Percentiles rank a stretch among this genome's conserved stretches.
Evolutionary conservation across 2,888 invertebrate genomes (phyloP).

Genomic region (Sarcophaga rosellei): DNA sequence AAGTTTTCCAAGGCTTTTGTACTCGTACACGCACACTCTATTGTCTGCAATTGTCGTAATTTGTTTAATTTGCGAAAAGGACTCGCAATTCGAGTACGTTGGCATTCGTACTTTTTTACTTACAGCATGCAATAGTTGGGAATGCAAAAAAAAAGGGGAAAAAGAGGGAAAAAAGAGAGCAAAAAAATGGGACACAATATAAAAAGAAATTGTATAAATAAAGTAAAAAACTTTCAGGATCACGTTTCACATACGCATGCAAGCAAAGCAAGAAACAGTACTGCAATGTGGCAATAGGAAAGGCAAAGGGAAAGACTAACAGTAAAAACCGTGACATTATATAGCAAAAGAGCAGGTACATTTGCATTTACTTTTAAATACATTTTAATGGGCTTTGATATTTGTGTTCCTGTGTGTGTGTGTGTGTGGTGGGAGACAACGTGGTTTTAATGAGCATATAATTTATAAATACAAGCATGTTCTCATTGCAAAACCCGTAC

Average conservation of each 20-base stretch:
- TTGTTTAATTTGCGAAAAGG: slow-evolving; percentile 14
- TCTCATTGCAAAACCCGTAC: no score
- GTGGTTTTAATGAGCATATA: neutral
- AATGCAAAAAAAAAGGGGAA: slow-evolving; percentile 1
- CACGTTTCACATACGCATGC: slow-evolving; percentile 31
- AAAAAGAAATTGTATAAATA: no score
- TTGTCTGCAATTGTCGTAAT: neutral
- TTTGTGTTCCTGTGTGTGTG: neutral
- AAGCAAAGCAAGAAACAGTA: neutral
- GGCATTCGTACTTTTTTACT: neutral
- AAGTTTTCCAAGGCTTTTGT: neutral
- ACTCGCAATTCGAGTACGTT: neutral
- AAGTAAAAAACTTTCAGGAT: slow-evolving; percentile 27
- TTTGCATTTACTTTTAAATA: no score
- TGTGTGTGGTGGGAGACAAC: neutral
- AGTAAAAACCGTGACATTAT: neutral
- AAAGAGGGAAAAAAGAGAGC: neutral
- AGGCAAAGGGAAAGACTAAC: neutral
- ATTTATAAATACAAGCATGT: no score
- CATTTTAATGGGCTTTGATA: neutral
- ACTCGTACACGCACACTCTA: neutral
- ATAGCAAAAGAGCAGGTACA: no score
- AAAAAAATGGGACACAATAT: neutral
- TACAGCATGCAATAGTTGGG: neutral
- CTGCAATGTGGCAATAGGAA: neutral